Conservation (phyloP, 2,888 invertebrate genomes). For the Andricus quercusramuli region DNA sequence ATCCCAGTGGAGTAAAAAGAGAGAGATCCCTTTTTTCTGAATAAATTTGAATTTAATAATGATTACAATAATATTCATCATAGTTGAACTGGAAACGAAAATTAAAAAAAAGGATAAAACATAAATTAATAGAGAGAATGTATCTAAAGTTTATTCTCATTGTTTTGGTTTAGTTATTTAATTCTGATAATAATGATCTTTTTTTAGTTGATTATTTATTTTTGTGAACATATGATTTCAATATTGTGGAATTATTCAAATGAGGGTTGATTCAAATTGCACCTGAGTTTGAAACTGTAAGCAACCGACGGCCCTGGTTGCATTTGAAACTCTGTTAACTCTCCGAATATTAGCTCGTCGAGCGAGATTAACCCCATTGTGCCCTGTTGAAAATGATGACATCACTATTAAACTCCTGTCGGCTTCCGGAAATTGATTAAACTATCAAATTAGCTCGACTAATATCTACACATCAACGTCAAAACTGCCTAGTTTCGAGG, state of each 20-base stretch:
- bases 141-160: background rate
- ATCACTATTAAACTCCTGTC: slow-evolving; percentile 78
- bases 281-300: slow-evolving; percentile 45
- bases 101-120: no score
- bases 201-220: background rate
- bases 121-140: background rate
- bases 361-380: slow-evolving; percentile 78
- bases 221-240: background rate
- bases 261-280: slow-evolving; percentile 13
- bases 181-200: background rate
- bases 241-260: background rate
- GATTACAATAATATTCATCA: no score
- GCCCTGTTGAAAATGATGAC: slow-evolving; percentile 78
- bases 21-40: no score
- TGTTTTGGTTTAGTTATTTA: background rate
- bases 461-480: slow-evolving; percentile 70
- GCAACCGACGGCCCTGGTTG: slow-evolving; percentile 70
- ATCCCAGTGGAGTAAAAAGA: no score
- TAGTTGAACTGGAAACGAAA: no score
- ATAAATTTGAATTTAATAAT: no score
- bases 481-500: slow-evolving; percentile 46
- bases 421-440: slow-evolving; percentile 78
- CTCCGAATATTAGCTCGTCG: slow-evolving; percentile 78
- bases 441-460: slow-evolving; percentile 78
- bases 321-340: slow-evolving; percentile 78